These are phyloP conservation scores for Phytoseiulus persimilis DNA, from an alignment of 2,888 invertebrate genomes.

Conservation along the genomic window DNA sequence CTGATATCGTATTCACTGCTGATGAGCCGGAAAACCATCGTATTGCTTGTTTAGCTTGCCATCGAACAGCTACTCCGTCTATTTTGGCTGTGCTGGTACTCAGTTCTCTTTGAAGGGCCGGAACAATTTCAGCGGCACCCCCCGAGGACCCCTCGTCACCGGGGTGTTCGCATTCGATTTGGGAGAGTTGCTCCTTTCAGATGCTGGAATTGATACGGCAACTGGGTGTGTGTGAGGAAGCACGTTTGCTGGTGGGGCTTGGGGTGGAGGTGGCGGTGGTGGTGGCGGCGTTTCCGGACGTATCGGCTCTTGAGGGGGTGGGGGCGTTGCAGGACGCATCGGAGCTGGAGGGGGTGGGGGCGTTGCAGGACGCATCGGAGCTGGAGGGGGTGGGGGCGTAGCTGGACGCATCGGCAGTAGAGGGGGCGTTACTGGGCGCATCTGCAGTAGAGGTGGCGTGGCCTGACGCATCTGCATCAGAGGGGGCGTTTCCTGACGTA, in stretches of 20 bases:
- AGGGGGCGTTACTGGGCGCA: too few relatives aligned
- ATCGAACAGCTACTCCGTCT: neutral
- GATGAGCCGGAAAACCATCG: neutral
- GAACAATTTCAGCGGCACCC: neutral
- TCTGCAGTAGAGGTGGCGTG: neutral
- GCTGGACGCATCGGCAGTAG: too few relatives aligned
- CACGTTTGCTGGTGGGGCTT: too few relatives aligned
- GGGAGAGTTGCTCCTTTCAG: neutral
- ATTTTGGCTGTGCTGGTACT: neutral
- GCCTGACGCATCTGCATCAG: neutral
- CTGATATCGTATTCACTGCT: neutral
- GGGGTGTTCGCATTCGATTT: neutral
- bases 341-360: too few relatives aligned
- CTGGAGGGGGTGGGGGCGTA: too few relatives aligned
- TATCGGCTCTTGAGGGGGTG: too few relatives aligned
- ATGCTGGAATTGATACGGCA: neutral
- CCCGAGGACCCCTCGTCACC: neutral
- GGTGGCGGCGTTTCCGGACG: too few relatives aligned
- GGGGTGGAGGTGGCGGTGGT: too few relatives aligned
- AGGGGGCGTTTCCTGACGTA: neutral
- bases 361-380: too few relatives aligned
- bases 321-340: too few relatives aligned
- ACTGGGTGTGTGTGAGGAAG: neutral
- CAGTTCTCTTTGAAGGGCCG: conserved; percentile 29
- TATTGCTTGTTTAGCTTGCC: neutral